Evolutionary conservation across 2,888 invertebrate species (phyloP), one percentile per base, ranked within the genome.

Genomic region (Ecliptopera silaceata): DNA sequence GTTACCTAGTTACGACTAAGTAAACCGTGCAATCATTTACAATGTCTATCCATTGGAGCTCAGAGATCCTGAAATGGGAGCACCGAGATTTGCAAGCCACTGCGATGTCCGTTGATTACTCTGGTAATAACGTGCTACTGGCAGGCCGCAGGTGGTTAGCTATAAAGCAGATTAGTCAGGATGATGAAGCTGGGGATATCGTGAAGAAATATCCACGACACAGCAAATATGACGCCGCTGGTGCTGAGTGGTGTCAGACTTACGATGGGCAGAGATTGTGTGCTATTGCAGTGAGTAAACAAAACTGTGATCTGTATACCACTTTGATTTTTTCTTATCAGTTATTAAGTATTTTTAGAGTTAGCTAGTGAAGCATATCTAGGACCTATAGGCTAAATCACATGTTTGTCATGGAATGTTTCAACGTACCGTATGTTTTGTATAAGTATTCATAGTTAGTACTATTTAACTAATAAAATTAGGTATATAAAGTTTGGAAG

Each of bases 161-260:
- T 2, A 93, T 97, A 47, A 94, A 92, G 62, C 82, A 93, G 52
- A 92, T 97, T 69, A 94, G 95, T 69, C 86, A 98, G 44, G 95
- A 95, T 61, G 94, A 95, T 58, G 93, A 94, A 48, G 92, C 94
- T 0, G 92, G 92, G 8, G 95, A 94, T 69, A 92, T 93, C 1
- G 89, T 97, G 8, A 94, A 94, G 65, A 96, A 96, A 72, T 96
- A 96, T 75, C 95, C 95, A 22, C 92, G 97, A 15, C 96, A 97
- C 75, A 97, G 97, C 77, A 97, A 98, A 89, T 98, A 97, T 85
- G 98, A 98, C 80, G 97, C 98, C 0, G 96, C 96, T 3, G 96
- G 96, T 11, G 97, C 97, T 0, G 97, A 98, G 87, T 98, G 97
- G 96, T 97, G 97, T 79, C 97, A 96, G 47, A 96, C 95, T 36